Evolutionary conservation across 1,140 invertebrate species (phyloP).

Genomic region (Coptotermes formosanus): DNA sequence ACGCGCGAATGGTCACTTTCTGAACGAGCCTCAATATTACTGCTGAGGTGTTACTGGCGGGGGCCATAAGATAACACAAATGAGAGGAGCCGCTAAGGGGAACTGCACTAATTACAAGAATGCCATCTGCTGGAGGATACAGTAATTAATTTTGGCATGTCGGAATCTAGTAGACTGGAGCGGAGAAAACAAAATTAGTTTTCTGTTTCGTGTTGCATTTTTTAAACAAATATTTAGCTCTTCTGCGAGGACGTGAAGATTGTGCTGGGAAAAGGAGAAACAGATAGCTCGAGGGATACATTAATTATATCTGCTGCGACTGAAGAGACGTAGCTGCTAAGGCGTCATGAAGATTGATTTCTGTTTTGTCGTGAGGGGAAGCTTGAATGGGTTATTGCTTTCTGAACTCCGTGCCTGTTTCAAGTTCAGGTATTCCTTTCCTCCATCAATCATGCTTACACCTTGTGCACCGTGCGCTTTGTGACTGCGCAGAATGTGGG

Average conservation of each 20-base stretch:
- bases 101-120: no score
- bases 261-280: background rate
- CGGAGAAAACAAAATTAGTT: background rate
- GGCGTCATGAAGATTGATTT: background rate
- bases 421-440: background rate
- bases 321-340: background rate
- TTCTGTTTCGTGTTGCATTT: background rate
- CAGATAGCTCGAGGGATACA: background rate
- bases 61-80: no score
- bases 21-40: no score
- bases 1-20: no score
- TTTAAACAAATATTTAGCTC: slow-evolving; percentile 5
- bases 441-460: background rate
- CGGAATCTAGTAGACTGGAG: background rate
- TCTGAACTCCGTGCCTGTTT: background rate
- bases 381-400: slow-evolving; percentile 5
- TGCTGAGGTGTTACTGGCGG: no score
- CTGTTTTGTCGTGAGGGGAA: background rate
- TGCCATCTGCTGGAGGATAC: background rate
- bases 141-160: slow-evolving; percentile 14
- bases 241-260: background rate
- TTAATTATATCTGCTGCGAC: background rate
- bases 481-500: background rate
- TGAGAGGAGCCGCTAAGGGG: no score
- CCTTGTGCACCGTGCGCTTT: background rate